Evolutionary conservation across 2,113 vertebrate genomes (phyloP), one percentile per base, ranked within the genome.

Genomic region (Tretioscincus oriximinensis): DNA sequence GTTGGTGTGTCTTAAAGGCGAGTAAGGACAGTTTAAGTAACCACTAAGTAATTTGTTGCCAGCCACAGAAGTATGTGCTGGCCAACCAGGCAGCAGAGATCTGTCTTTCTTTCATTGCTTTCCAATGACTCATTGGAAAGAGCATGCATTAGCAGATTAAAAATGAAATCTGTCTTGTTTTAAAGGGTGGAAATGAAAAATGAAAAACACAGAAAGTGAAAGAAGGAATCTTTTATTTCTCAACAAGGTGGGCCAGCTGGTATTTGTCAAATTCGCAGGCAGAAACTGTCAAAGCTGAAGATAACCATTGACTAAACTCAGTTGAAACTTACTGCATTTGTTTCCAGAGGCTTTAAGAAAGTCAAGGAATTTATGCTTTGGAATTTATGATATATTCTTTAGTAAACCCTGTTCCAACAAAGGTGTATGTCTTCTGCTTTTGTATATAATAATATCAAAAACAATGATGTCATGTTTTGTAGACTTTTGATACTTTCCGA

Each of bases 61-160:
- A 81, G 49, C 72, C 16, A 49, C 69, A 80, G 45, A 28, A 80
- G 22, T 51, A 7, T 51, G 60, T n/a, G 64, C 60, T 29, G 28
- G 24, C 49, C 63, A 66, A 64, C 58, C 63, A 35, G 28, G 8
- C 60, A 41, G 45, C 31, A 61, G 10, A 21, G 8, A 35, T 1
- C 8, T 51, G 26, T 69, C 67, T 24, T 14, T 24, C 12, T 6
- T 28, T 31, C 41, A 49, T 29, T 74, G 47, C 64, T 68, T 54
- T 81, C 35, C 29, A 75, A 1, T 81, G 72, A 81, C 63, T 81
- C 80, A 81, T 60, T 68, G 65, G 61, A 68, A 74, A 22, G 31
- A 51, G 26, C 29, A 16, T 68, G 31, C 80, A 81, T 81, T 81
- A 75, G 72, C 29, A 31, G 72, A 75, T 81, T 75, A 81, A 75